Base-by-base conservation (phyloP, 2,797 vertebrate species). In the Pangasius mekongensis region DNA sequence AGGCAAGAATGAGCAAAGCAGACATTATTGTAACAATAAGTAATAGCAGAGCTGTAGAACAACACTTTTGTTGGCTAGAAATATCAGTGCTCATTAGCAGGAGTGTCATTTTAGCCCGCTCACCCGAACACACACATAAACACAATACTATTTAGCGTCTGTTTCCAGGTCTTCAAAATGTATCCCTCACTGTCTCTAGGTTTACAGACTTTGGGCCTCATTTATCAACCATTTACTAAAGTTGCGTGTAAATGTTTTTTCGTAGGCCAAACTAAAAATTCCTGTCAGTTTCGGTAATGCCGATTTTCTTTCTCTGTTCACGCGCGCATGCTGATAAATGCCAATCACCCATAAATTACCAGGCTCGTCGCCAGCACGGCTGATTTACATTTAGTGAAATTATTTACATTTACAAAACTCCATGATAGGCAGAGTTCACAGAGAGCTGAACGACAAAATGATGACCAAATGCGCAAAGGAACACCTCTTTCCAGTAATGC, bases 201-300 rank as follows among this genome's bases (percentile, higher is more conserved):
- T 60, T 39, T 78, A 78, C 9, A 80, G 18, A 54, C 74, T 49
- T 76, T 80, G 52, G 30, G 78, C 10, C 33, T 60, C 78, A 81
- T 81, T 39, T 39, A 81, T 81, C 33, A 60, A 60, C 39, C 1
- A 14, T 60, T 76, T 20, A 8, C 5, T 52, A 20, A 58, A 58
- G 24, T 47, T 83, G 24, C 5, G 8, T 83, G 36, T 62, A 43
- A 43, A 82, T 0, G 24, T 39, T 39, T 62, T 82, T 58, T 62
- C 6, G 0, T 43, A 14, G 6, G 22, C 36, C 58, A 82, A 47
- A n/a, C 22, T 24, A 13, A 81, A 62, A 62, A 80, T 56, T 80
- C 58, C 33, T 39, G 39, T 27, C 43, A 3, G 30, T 39, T 82
- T 27, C 1, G 1, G 20, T 43, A 39, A 11, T 7, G 9, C 5